Evolutionary conservation across 2,888 invertebrate genomes (phyloP).

Genomic region (Cylindroiulus punctatus): DNA sequence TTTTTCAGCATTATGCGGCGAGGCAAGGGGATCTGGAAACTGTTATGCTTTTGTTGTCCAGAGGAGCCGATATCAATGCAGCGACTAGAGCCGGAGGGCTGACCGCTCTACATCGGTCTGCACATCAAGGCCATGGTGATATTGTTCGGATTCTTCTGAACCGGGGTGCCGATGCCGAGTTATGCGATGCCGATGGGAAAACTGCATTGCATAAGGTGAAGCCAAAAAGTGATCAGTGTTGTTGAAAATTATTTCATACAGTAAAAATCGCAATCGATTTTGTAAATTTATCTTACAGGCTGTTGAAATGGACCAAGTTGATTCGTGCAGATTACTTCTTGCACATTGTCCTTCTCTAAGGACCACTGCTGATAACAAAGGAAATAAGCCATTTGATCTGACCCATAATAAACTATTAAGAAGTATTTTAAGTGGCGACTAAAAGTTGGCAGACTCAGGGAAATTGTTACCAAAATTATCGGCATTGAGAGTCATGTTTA

Average conservation of each 20-base stretch:
- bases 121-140: conserved; percentile 72
- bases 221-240: background rate
- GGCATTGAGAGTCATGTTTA: no score
- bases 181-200: conserved; percentile 82
- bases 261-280: no score
- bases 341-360: background rate
- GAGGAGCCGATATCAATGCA: conserved; percentile 79
- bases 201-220: conserved; percentile 81
- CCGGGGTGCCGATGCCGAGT: conserved; percentile 72
- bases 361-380: conserved; percentile 24
- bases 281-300: conserved; percentile 50
- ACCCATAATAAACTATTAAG: background rate
- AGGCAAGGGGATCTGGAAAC: conserved; percentile 79
- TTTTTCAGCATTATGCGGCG: conserved; percentile 80
- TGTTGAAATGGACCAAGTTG: conserved; percentile 44
- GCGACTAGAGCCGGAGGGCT: conserved; percentile 79
- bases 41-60: conserved; percentile 75
- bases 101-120: conserved; percentile 85
- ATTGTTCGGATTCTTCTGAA: conserved; percentile 76
- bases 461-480: no score
- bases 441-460: background rate
- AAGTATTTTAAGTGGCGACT: background rate
- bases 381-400: background rate
- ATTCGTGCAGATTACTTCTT: conserved; percentile 44
- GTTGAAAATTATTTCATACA: no score